phyloP scores from a whole-genome alignment of 2,797 vertebrate species.

The Phrynocephalus vlangalii region DNA sequence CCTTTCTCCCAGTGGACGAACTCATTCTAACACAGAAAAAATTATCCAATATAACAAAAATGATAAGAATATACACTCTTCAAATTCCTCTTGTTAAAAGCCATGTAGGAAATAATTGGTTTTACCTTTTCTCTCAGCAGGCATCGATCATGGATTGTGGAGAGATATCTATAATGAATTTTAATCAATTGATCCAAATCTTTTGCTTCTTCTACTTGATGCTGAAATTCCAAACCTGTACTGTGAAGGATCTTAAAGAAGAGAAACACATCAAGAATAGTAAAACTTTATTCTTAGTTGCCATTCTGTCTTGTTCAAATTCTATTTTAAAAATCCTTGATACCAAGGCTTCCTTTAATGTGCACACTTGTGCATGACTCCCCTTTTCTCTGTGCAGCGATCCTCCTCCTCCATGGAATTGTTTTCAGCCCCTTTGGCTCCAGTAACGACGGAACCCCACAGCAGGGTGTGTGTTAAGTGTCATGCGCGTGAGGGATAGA shows the following conservation, averaged over 20 bases:
- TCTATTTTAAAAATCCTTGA: not conserved
- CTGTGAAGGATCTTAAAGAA: slow-evolving; percentile 93
- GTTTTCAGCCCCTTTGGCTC: no score
- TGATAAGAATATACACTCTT: not conserved
- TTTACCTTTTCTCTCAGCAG: slow-evolving; percentile 94
- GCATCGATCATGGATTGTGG: slow-evolving; percentile 97
- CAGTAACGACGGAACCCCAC: no score
- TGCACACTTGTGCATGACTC: no score
- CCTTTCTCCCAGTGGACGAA: no score
- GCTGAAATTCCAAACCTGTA: slow-evolving; percentile 97
- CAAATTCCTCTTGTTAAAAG: not conserved
- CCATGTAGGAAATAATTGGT: not conserved
- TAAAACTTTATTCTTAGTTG: not conserved
- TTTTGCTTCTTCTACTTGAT: slow-evolving; percentile 97
- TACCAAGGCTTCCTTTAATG: no score
- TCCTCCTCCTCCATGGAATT: no score
- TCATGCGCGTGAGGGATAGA: no score
- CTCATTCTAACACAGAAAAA: not conserved
- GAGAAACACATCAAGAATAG: slow-evolving; percentile 18
- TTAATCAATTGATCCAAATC: slow-evolving; percentile 98
- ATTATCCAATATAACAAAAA: no score
- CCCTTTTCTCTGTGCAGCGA: no score
- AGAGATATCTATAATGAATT: slow-evolving; percentile 96
- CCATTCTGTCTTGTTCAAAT: not conserved
- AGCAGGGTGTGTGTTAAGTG: no score